Evolutionary conservation across 2,113 vertebrate species (phyloP).

Genomic region (Columbina picui): DNA sequence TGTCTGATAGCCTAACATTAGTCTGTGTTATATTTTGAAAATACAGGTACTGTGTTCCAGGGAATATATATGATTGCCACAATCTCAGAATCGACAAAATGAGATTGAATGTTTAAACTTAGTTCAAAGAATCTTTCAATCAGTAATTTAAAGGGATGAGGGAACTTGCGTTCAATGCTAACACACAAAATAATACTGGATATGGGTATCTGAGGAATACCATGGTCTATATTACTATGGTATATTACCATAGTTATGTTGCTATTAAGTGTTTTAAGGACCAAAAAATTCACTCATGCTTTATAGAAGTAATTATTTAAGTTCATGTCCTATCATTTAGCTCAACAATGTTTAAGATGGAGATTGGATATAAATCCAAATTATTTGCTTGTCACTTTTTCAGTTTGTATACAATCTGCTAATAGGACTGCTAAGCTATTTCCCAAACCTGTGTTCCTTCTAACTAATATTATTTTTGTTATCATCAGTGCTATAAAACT

Average conservation of each 20-base stretch:
- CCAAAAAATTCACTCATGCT: not conserved
- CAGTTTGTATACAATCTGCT: not conserved
- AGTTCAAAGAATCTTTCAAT: not conserved
- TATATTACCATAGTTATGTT: not conserved
- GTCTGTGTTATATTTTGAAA: not conserved
- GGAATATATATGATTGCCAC: not conserved
- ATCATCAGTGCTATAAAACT: not conserved
- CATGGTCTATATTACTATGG: not conserved
- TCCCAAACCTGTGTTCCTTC: not conserved
- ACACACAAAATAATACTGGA: accelerated
- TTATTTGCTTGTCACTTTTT: not conserved
- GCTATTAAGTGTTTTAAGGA: not conserved
- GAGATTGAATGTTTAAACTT: not conserved
- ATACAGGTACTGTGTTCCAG: not conserved
- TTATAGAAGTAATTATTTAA: not conserved
- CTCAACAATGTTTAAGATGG: not conserved
- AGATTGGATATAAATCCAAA: not conserved
- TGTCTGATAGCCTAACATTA: not conserved
- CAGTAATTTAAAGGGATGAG: not conserved
- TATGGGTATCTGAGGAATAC: not conserved
- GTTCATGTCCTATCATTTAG: not conserved
- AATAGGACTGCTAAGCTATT: not conserved
- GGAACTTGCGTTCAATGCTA: not conserved
- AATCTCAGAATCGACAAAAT: not conserved
- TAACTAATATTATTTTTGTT: not conserved